Base-by-base conservation (phyloP, 37 sponge, comb jelly and placozoan species). In the Aplysina aerophoba region DNA sequence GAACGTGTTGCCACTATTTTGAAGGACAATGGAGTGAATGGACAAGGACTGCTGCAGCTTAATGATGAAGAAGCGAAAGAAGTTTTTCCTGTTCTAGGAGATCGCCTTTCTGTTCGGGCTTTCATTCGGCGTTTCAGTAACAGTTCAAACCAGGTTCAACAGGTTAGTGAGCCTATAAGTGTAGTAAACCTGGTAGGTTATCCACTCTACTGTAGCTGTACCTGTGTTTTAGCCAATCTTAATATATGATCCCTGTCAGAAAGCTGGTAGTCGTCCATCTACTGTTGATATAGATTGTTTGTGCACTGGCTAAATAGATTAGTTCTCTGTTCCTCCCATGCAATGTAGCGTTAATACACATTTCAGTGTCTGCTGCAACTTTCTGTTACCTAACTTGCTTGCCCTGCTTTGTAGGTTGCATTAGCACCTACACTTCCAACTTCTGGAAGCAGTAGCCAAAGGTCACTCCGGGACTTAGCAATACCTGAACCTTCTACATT, bases 1-100 rank as follows among this genome's bases (percentile, higher is more conserved):
- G 66, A 65, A 65, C 66, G 66, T 65, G 66, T 16, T 20, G 66
- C 66, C 22, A 65, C 66, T 65, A 65, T 65, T 65, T 65, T 65
- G 12, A 11, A 16, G 22, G 66, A 65, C 66, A 65, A 65, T 65
- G 66, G 66, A 11, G 66, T 65, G 66, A 65, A 65, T 65, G 66
- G 66, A 65, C 14, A 20, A 11, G 66, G 66, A 65, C 66, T 65
- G 66, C 66, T 65, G 22, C 66, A 65, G 66, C 22, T 65, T 11
- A 65, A 11, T 20, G 66, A 65, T 16, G 19, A 65, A 30, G 66
- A 65, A 65, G 66, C 66, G 11, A 65, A 65, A 16, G 66, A 65
- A 16, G 27, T 65, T 8, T 65, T 65, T 16, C 66, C 66, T 30
- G 22, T 65, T 16, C 27, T 65, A 16, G 66, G 66, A 12, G 66